phyloP scores from a whole-genome alignment of 2,888 invertebrate species.

The Cylindroiulus punctatus region DNA sequence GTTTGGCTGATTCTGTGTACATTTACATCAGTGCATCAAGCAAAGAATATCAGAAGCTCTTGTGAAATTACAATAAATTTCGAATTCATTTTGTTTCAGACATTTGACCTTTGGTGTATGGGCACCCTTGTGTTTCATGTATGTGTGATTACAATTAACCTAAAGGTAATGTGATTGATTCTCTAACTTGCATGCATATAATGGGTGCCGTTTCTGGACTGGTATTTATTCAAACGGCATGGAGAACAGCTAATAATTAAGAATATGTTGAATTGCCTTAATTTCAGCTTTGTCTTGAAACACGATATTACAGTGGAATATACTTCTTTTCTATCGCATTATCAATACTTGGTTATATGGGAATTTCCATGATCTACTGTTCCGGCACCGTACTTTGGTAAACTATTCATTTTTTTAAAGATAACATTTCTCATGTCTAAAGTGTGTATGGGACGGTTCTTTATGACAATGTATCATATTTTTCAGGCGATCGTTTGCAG shows the following conservation, averaged over 20 bases:
- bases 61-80: too few relatives aligned
- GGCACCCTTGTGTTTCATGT: slow-evolving; percentile 73
- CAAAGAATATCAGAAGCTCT: too few relatives aligned
- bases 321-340: slow-evolving; percentile 70
- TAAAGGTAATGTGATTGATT: slow-evolving; percentile 67
- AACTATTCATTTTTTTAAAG: neutral
- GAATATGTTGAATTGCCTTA: neutral
- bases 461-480: too few relatives aligned
- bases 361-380: slow-evolving; percentile 69
- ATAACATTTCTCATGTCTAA: neutral
- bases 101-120: slow-evolving; percentile 65
- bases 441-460: too few relatives aligned
- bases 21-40: too few relatives aligned
- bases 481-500: neutral
- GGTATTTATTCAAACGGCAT: too few relatives aligned
- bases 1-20: too few relatives aligned
- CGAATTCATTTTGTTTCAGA: slow-evolving; percentile 43
- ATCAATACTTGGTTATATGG: slow-evolving; percentile 71
- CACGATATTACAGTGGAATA: slow-evolving; percentile 71
- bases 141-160: slow-evolving; percentile 71
- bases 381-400: slow-evolving; percentile 51
- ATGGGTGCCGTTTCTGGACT: too few relatives aligned
- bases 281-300: slow-evolving; percentile 71
- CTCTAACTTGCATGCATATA: neutral
- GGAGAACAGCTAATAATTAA: too few relatives aligned